Evolutionary conservation across 2,113 vertebrate species (phyloP).

Genomic region (Burhinus oedicnemus): DNA sequence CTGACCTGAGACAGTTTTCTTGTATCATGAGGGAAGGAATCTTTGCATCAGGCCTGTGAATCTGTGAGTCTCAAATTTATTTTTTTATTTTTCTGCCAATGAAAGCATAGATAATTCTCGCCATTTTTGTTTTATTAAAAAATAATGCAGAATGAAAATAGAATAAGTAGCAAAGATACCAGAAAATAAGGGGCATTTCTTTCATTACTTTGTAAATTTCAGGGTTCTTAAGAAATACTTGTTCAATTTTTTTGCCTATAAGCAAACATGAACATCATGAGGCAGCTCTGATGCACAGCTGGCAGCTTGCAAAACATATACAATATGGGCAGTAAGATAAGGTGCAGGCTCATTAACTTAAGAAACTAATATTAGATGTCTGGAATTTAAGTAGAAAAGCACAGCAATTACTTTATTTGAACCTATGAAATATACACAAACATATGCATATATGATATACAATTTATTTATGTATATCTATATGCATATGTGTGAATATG

Average conservation of each 20-base stretch:
- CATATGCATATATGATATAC: neutral
- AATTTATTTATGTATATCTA: neutral
- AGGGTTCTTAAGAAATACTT: neutral
- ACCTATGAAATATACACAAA: neutral
- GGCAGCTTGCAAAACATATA: constrained; percentile 26
- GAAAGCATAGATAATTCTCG: neutral
- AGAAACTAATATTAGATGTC: constrained; percentile 22
- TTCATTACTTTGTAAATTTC: neutral
- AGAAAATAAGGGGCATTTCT: neutral
- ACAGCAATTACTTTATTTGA: constrained; percentile 1
- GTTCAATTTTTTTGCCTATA: neutral
- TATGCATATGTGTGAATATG: neutral
- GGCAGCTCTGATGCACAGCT: neutral
- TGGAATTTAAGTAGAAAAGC: constrained; percentile 24
- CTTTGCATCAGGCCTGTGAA: neutral
- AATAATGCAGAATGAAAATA: neutral
- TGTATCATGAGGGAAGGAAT: neutral
- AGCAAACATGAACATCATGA: neutral
- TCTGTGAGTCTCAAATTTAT: neutral
- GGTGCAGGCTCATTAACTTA: constrained; percentile 45
- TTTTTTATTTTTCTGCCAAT: neutral
- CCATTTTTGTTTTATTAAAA: neutral
- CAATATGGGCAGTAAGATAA: constrained; percentile 56
- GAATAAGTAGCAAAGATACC: neutral
- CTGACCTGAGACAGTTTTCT: neutral